A percentile compares a stretch with the other conserved stretches of the same genome.
These are phyloP conservation scores for Vollenhovia emeryi DNA, from an alignment of 1,140 invertebrate genomes.

Conservation along the genomic window DNA sequence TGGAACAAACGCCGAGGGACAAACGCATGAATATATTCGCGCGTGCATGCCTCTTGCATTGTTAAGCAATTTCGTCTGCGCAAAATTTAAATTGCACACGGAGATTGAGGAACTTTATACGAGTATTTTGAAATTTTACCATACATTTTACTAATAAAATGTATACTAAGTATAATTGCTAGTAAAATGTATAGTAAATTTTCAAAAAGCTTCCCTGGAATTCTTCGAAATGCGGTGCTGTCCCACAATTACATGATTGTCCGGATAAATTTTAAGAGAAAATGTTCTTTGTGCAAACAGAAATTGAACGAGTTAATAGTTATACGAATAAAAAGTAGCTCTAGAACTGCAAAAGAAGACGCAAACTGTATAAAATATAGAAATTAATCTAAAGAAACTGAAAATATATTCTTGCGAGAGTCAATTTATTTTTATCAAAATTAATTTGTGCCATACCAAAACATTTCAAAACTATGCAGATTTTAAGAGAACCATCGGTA, in stretches of 20 bases:
- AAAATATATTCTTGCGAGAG: not conserved
- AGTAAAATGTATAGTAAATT: too few relatives aligned
- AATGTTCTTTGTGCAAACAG: too few relatives aligned
- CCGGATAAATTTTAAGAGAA: too few relatives aligned
- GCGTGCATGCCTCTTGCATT: not conserved
- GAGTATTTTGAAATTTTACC: too few relatives aligned
- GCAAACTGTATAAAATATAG: not conserved
- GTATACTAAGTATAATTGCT: too few relatives aligned
- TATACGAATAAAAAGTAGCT: not conserved
- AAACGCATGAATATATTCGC: constrained; percentile 6
- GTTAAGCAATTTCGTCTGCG: not conserved
- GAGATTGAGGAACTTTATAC: too few relatives aligned
- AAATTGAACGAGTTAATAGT: not conserved
- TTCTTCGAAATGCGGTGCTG: too few relatives aligned
- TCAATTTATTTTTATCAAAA: not conserved
- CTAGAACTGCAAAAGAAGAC: not conserved
- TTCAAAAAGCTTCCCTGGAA: too few relatives aligned
- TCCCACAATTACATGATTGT: too few relatives aligned
- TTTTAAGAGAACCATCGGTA: too few relatives aligned
- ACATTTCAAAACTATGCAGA: not conserved
- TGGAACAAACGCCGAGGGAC: constrained; percentile 39
- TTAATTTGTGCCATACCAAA: not conserved
- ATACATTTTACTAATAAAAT: too few relatives aligned
- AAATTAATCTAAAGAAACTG: not conserved
- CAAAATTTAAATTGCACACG: not conserved